A percentile compares a stretch with the other conserved stretches of the same genome.
phyloP scores from a whole-genome alignment of 2,113 vertebrate genomes.

The Oryzias woworae region DNA sequence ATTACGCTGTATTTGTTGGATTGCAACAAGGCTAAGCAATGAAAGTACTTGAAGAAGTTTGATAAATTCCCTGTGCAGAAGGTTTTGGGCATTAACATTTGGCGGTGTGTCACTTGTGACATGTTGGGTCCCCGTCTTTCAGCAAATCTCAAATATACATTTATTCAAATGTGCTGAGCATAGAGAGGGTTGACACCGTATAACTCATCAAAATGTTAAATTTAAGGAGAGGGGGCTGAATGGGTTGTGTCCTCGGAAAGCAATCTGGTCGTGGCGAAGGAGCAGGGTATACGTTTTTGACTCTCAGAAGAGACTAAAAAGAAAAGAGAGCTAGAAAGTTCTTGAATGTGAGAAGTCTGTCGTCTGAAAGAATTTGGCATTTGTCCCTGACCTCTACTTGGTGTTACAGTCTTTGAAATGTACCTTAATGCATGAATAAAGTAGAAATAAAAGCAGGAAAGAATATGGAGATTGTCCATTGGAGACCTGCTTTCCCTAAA shows the following conservation, averaged over 20 bases:
- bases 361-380: no score
- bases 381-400: no score
- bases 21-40: constrained; percentile 36
- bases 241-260: constrained; percentile 63
- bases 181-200: constrained; percentile 60
- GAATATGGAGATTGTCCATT: no score
- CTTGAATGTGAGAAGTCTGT: no score
- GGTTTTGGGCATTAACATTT: constrained; percentile 21
- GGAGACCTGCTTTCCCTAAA: no score
- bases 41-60: constrained; percentile 24
- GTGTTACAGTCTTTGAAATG: no score
- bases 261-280: constrained; percentile 35
- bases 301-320: constrained; percentile 7
- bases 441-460: no score
- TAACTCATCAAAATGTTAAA: constrained; percentile 71
- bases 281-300: constrained; percentile 27
- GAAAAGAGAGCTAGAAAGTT: background rate
- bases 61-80: constrained; percentile 17
- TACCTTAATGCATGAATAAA: no score
- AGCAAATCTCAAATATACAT: constrained; percentile 69
- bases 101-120: constrained; percentile 68
- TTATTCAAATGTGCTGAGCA: constrained; percentile 66
- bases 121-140: constrained; percentile 60
- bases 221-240: constrained; percentile 58
- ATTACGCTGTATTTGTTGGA: constrained; percentile 2